Conservation (phyloP, 2,888 invertebrate genomes). For the Slavum lentiscoides region DNA sequence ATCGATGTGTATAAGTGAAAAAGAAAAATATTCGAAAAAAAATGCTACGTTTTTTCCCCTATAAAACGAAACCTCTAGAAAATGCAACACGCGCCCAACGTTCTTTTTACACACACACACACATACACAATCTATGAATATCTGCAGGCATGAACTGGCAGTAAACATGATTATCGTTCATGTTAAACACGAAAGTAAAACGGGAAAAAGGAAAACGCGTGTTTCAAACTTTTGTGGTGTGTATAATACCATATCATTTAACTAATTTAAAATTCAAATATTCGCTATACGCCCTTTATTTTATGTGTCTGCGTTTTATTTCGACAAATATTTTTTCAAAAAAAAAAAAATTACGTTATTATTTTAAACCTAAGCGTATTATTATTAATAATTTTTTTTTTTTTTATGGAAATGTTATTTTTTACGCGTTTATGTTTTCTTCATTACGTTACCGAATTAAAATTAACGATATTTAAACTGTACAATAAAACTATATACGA, state of each 20-base stretch:
- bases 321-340: neutral
- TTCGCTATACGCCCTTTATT: neutral
- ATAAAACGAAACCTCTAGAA: neutral
- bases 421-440: no score
- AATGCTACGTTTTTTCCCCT: no score
- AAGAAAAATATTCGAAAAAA: neutral
- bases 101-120: neutral
- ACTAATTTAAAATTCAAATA: slow-evolving; percentile 48
- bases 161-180: slow-evolving; percentile 45
- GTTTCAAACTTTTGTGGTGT: slow-evolving; percentile 10
- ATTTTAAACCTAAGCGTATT: no score
- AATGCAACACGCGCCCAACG: neutral
- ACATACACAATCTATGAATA: neutral
- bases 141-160: neutral
- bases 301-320: neutral
- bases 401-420: no score
- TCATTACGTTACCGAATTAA: no score
- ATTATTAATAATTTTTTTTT: no score
- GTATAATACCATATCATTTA: slow-evolving; percentile 20
- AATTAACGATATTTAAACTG: no score
- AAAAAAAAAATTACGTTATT: neutral
- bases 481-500: no score
- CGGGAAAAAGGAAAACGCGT: slow-evolving; percentile 18
- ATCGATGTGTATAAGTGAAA: no score
- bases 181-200: slow-evolving; percentile 10